These are phyloP conservation scores for Charadrius vociferus DNA, from an alignment of 2,113 vertebrate genomes.

Conservation along the genomic window DNA sequence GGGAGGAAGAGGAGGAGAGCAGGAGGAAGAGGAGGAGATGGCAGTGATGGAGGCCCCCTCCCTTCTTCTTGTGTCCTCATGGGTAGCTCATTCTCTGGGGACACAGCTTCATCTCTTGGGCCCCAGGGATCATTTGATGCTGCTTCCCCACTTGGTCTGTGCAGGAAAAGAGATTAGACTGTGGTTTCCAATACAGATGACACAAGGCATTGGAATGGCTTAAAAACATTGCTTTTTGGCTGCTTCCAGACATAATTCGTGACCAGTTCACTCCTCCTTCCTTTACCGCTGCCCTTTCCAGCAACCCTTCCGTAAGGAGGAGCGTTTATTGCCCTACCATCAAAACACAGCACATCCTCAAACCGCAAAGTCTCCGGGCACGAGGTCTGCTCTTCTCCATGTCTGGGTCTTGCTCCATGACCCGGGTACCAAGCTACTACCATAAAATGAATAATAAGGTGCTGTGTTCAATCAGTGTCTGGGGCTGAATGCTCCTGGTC, in stretches of 20 bases:
- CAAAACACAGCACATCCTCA: background rate
- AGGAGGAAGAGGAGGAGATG: background rate
- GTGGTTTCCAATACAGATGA: background rate
- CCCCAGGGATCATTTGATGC: background rate
- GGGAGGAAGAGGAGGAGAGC: background rate
- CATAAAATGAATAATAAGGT: background rate
- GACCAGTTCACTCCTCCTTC: background rate
- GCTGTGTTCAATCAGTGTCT: background rate
- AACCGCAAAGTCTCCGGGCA: background rate
- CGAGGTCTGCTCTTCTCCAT: background rate
- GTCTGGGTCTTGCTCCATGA: background rate
- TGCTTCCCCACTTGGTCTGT: background rate
- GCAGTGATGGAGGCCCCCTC: background rate
- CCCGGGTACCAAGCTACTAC: background rate
- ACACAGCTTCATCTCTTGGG: background rate
- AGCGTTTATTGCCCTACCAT: rapidly evolving
- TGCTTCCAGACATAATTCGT: background rate
- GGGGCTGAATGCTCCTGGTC: background rate
- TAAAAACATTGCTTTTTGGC: background rate
- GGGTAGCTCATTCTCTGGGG: background rate
- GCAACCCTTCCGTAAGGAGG: rapidly evolving
- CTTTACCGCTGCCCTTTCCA: background rate
- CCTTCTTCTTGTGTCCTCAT: background rate
- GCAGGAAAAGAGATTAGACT: background rate
- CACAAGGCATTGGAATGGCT: background rate